A percentile compares a stretch with the other conserved stretches of the same genome.
Conservation (phyloP, 2,113 vertebrate genomes). For the Suncus etruscus region DNA sequence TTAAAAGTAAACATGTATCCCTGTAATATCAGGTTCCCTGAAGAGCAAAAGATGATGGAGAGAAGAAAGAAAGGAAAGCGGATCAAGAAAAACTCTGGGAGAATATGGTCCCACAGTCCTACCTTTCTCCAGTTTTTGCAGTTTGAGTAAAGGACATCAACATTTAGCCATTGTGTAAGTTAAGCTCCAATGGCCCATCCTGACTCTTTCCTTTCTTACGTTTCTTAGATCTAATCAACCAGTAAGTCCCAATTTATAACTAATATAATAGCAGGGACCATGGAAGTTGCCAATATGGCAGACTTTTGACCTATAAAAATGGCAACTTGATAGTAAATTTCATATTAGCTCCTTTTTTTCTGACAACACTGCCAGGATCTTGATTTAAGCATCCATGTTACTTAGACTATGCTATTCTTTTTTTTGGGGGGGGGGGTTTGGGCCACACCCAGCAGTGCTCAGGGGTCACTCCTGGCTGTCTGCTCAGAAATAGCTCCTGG, state of each 20-base stretch:
- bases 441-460: too few relatives aligned
- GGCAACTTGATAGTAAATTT: not conserved
- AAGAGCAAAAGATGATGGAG: slow-evolving; percentile 68
- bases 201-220: not conserved
- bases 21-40: slow-evolving; percentile 84
- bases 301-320: not conserved
- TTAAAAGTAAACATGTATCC: slow-evolving; percentile 88
- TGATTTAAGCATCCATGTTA: not conserved
- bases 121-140: not conserved
- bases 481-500: too few relatives aligned
- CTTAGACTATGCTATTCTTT: rapidly evolving
- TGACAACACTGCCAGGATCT: not conserved
- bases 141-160: not conserved
- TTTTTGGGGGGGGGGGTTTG: too few relatives aligned
- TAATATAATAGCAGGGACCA: not conserved
- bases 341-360: not conserved
- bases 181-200: not conserved
- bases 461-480: too few relatives aligned
- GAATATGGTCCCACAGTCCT: rapidly evolving
- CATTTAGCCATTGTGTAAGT: rapidly evolving
- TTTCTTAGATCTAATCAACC: not conserved
- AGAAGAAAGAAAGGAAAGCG: not conserved
- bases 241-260: not conserved
- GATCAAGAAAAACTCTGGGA: not conserved
- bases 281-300: not conserved